Base-by-base conservation (phyloP, 2,888 invertebrate species). In the Macrophya annulata region DNA sequence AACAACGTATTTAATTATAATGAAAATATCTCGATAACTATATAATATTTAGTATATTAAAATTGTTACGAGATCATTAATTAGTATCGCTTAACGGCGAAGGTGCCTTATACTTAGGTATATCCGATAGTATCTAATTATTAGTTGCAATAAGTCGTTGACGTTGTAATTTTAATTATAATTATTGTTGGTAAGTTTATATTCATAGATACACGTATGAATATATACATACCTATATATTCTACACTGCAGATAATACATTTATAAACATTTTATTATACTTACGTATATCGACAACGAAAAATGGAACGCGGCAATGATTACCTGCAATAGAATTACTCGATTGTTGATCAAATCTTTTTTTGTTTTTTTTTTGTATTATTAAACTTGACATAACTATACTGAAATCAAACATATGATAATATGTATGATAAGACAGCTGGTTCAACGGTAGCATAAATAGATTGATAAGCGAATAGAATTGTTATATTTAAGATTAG, bases 11-110 rank as follows among this genome's bases (percentile, higher is more conserved):
- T 55, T 1, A 55, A 6, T n/a, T n/a, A 55, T n/a, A 55, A 8
- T 8, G n/a, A 51, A 5, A n/a, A n/a, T n/a, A 55, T 55, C 17
- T 55, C n/a, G n/a, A 55, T 2, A 55, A 55, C 6, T 55, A 31
- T 3, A 31, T n/a, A n/a, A n/a, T n/a, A n/a, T 31, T 3, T 1
- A 31, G 1, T 31, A 31, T 31, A 55, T 55, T n/a, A n/a, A n/a
- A 55, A 55, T 55, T 55, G 55, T 55, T 55, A 55, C 55, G 55
- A 55, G 55, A 55, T 55, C n/a, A 55, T 55, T 55, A 2, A 55
- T 55, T 55, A 55, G 55, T 55, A 55, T 55, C 55, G 55, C n/a
- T 55, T n/a, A 55, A n/a, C 55, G 55, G n/a, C n/a, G 55, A n/a
- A 55, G 55, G 55, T 55, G 55, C 55, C 55, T 55, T 55, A 43